Base-by-base conservation (phyloP, 2,888 invertebrate species). In the Trileptium ribeirensis region DNA sequence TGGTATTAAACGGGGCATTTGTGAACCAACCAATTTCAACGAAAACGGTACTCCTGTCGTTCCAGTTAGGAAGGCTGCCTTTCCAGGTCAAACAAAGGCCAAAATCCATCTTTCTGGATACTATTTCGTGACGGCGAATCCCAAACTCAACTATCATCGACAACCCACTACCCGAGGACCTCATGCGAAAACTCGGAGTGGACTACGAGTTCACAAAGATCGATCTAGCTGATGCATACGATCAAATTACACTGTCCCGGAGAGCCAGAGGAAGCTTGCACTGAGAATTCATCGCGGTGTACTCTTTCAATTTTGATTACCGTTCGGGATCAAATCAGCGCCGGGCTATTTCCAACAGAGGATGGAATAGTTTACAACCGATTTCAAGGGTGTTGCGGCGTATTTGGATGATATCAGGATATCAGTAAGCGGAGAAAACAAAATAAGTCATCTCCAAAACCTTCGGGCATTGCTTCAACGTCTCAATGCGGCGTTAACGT, bases 341-440 rank as follows among this genome's bases (percentile, higher is more conserved):
- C 79, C 79, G 2, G 81, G 82, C n/a, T 82, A 82, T 37, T 81
- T 82, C 70, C 81, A 81, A 67, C 24, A 82, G 67, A 82, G 67
- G 15, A 81, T 81, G 81, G 81, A 82, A 2, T 40, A 82, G 64
- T 67, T 81, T 37, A 82, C 82, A 19, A 2, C 31, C 3, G 81
- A 82, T 82, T 36, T 81, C 31, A 2, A 15, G 3, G 81, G 81
- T 39, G 70, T 82, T 15, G 81, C 81, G 15, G 81, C 51, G 67
- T 81, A 82, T 70, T 38, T 80, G 37, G 81, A 78, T 51, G 79
- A 78, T 34, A 78, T 78, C 29, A n/a, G n/a, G n/a, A n/a, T n/a
- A n/a, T 29, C 39, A 3, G 67, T 78, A 1, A 78, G 29, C 29
- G 64, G 64, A 15, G 15, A 67, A n/a, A 8, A 24, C 29, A n/a